Percentiles rank a stretch among this genome's conserved stretches.
Evolutionary conservation across 2,888 invertebrate species (phyloP).

Genomic region (Rhimphoctona megacephalus): DNA sequence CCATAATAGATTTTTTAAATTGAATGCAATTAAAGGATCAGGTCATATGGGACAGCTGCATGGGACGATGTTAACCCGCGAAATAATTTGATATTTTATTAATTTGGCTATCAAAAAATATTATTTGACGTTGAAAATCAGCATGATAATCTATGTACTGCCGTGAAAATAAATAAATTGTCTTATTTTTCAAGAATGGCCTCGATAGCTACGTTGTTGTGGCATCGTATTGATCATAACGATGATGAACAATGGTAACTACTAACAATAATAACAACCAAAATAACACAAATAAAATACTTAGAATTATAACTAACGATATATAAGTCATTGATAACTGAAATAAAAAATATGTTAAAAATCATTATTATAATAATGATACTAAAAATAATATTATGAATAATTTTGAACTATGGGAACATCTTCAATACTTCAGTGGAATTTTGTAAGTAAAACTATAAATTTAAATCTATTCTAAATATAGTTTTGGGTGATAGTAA

Average conservation of each 20-base stretch:
- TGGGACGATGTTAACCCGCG: neutral
- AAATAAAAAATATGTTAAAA: neutral
- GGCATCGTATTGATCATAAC: neutral
- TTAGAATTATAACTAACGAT: neutral
- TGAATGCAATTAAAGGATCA: slow-evolving; percentile 1
- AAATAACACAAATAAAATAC: neutral
- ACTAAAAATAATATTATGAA: neutral
- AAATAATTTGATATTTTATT: neutral
- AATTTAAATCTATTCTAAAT: neutral
- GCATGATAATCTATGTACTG: neutral
- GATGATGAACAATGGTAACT: neutral
- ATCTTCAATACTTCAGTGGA: neutral
- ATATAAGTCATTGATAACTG: neutral
- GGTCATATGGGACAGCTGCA: neutral
- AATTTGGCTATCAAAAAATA: neutral
- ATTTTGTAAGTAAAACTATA: neutral
- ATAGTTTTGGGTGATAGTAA: slow-evolving; percentile 21
- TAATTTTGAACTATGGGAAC: neutral
- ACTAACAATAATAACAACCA: neutral
- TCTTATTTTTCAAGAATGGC: neutral
- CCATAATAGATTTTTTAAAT: neutral
- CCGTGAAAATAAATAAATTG: neutral
- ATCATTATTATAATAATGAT: neutral
- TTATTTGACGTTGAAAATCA: neutral
- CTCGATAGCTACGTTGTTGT: neutral